These are phyloP conservation scores for Dendrocincla tyrannina DNA, from an alignment of 2,797 vertebrate species.

Conservation along the genomic window DNA sequence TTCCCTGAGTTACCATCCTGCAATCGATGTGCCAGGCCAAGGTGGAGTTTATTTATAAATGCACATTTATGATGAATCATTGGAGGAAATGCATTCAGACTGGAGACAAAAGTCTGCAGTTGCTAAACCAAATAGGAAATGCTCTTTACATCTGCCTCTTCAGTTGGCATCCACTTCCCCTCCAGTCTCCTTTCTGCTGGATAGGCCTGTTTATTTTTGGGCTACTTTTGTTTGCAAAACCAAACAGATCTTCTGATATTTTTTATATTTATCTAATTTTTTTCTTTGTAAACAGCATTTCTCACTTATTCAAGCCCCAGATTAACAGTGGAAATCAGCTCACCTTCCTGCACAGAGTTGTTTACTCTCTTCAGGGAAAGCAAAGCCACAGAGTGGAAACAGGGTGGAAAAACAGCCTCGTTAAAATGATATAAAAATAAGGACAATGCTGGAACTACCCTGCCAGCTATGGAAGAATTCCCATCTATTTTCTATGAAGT, in stretches of 20 bases:
- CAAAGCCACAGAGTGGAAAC: conserved; percentile 34
- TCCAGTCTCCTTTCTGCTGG: conserved; percentile 38
- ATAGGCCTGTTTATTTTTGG: conserved; percentile 60
- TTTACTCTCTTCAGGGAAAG: conserved; percentile 61
- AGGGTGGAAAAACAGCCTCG: neutral
- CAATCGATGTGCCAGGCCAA: conserved; percentile 37
- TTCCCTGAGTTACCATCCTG: neutral
- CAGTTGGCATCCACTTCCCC: conserved; percentile 71
- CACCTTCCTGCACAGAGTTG: conserved; percentile 55
- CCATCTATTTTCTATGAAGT: neutral
- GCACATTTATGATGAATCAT: conserved; percentile 76
- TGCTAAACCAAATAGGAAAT: conserved; percentile 76
- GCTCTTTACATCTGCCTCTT: conserved; percentile 73
- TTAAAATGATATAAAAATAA: neutral
- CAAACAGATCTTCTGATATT: conserved; percentile 64
- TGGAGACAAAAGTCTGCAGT: conserved; percentile 81
- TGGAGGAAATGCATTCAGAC: conserved; percentile 74
- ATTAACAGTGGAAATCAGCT: conserved; percentile 52
- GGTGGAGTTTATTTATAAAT: conserved; percentile 78
- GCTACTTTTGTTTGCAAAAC: conserved; percentile 64
- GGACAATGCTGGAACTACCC: neutral
- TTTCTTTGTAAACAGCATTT: conserved; percentile 68
- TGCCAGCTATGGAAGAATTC: neutral
- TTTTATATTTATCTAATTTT: conserved; percentile 11
- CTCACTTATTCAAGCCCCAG: neutral